Percentiles rank a stretch among this genome's conserved stretches.
phyloP scores from a whole-genome alignment of 2,113 vertebrate species.

The Pygoscelis antarcticus region DNA sequence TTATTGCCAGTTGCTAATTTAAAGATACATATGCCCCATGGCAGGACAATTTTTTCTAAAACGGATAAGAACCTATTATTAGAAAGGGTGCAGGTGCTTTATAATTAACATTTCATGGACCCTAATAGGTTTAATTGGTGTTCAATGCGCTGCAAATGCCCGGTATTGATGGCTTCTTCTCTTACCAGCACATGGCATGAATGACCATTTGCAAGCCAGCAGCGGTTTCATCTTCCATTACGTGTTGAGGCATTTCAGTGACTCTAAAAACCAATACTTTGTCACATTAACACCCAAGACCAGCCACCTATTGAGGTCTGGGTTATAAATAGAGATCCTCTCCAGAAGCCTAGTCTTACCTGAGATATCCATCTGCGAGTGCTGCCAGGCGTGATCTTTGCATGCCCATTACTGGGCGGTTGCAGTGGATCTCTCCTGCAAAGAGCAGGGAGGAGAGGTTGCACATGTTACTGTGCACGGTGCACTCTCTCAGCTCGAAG shows the following conservation, averaged over 20 bases:
- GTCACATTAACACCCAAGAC: constrained; percentile 69
- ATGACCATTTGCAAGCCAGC: constrained; percentile 18
- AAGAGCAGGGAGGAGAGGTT: neutral
- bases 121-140: neutral
- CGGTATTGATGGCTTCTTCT: neutral
- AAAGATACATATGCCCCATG: neutral
- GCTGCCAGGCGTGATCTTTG: neutral
- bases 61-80: neutral
- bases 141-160: neutral
- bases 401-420: neutral
- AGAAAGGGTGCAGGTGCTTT: neutral
- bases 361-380: neutral
- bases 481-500: neutral
- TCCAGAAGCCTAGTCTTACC: constrained; percentile 47
- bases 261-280: constrained; percentile 66
- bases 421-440: neutral
- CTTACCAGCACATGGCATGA: constrained; percentile 20
- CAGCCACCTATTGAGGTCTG: neutral
- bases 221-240: constrained; percentile 43
- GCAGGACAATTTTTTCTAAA: neutral
- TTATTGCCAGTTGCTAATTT: neutral
- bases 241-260: constrained; percentile 29
- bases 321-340: constrained; percentile 65
- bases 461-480: rapidly evolving
- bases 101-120: neutral